phyloP scores from a whole-genome alignment of 2,113 vertebrate genomes.

The Empidonax alnorum region DNA sequence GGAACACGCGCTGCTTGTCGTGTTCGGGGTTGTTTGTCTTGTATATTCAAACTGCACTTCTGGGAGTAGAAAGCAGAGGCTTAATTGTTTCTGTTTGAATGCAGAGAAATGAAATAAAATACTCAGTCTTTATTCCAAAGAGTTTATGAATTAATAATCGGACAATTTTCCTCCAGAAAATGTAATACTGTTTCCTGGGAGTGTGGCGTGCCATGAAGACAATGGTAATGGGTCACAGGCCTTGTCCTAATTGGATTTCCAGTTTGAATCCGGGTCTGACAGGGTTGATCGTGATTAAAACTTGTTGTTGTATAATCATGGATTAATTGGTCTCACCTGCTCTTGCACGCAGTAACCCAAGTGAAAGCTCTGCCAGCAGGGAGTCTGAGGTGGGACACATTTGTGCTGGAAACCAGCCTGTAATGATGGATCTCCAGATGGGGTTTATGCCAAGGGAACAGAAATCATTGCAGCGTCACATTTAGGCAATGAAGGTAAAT shows the following conservation, averaged over 20 bases:
- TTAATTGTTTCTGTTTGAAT: slow-evolving; percentile 45
- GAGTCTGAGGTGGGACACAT: neutral
- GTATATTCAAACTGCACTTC: slow-evolving; percentile 21
- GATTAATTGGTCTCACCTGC: neutral
- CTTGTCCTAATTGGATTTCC: neutral
- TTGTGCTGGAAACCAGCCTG: neutral
- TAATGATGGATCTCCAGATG: neutral
- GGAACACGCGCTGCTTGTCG: neutral
- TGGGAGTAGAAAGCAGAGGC: slow-evolving; percentile 24
- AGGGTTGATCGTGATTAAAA: neutral
- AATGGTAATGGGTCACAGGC: neutral
- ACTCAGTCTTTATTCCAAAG: neutral
- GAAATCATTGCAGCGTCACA: neutral
- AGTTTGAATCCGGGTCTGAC: neutral
- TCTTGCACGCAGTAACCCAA: neutral
- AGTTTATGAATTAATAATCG: slow-evolving; percentile 51
- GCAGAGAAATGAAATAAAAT: slow-evolving; percentile 14
- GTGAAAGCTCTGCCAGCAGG: neutral
- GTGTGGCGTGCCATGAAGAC: neutral
- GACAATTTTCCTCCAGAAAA: neutral
- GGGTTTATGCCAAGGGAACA: neutral
- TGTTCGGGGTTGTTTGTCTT: slow-evolving; percentile 33
- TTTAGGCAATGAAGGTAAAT: neutral
- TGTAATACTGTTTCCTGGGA: neutral
- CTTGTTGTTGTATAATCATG: neutral